Base-by-base conservation (phyloP, 2,888 invertebrate species). In the Itoplectis maculator region DNA sequence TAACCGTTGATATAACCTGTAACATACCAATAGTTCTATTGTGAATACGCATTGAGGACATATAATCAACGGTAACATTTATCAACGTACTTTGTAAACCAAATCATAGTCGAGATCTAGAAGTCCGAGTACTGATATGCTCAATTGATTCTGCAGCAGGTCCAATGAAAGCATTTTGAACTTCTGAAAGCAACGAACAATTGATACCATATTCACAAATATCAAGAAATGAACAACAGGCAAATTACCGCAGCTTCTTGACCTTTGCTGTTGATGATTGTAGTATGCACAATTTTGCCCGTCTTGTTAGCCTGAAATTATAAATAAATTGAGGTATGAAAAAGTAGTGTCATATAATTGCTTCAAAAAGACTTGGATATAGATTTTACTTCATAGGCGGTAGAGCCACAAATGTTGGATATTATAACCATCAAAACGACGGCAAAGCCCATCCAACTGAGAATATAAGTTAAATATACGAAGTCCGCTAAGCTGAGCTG, bases 151-250 rank as follows among this genome's bases (percentile, higher is more conserved):
- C 7, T 81, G 61, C 0, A 81, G 70, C 11, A 81, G 37, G 68
- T 73, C 81, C 2, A 81, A 47, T 4, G 81, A 78, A 9, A 77
- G 54, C n/a, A 81, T 9, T 15, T 42, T 37, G 35, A 81, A 23
- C n/a, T 63, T 69, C 81, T 81, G 23, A 70, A 69, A 77, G 29
- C 20, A 54, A 20, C 9, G 13, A 54, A 11, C 29, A 29, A 29
- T 3, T 29, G 2, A 3, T 29, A 5, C 5, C 29, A 29, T 5
- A 29, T 5, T 29, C 5, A 5, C 5, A 29, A 5, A 29, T 29
- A 29, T 29, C 29, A 29, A 29, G 29, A 5, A 29, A 5, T 29
- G 29, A 29, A 29, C 2, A 29, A 29, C 5, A 29, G 29, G 2
- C 29, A 29, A 29, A 29, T 29, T 29, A 29, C 29, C 29, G 29